These are phyloP conservation scores for Apus apus DNA, from an alignment of 2,113 vertebrate genomes.

Conservation along the genomic window DNA sequence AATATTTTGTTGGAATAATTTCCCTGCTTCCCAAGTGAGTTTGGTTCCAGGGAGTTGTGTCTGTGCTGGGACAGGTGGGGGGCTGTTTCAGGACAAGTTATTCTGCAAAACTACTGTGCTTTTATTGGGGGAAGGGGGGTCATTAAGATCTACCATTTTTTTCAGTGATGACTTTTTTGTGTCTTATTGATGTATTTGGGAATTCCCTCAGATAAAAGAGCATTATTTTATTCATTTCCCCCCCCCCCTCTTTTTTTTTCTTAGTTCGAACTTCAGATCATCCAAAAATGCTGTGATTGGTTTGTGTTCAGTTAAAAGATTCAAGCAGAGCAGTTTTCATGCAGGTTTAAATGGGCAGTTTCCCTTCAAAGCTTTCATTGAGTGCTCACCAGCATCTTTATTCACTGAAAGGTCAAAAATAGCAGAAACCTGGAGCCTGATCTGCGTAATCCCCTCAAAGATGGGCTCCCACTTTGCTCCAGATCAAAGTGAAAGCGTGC, in stretches of 20 bases:
- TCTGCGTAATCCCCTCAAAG: background rate
- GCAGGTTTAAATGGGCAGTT: background rate
- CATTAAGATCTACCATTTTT: background rate
- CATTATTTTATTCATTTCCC: rapidly evolving
- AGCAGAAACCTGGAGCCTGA: conserved; percentile 21
- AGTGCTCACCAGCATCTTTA: background rate
- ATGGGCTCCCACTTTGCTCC: background rate
- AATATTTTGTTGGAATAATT: conserved; percentile 8
- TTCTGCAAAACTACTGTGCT: background rate
- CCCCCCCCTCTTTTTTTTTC: rapidly evolving
- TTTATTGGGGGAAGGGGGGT: background rate
- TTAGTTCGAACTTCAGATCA: background rate
- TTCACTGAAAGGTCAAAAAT: background rate
- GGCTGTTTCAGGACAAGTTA: background rate
- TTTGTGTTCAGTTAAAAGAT: background rate
- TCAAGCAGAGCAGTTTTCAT: background rate
- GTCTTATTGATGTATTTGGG: background rate
- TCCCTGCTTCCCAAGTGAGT: background rate
- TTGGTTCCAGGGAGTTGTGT: background rate
- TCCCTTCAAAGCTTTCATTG: background rate
- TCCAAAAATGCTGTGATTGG: background rate
- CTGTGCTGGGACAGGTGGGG: background rate
- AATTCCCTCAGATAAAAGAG: background rate
- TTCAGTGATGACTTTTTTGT: background rate
- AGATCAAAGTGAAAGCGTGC: background rate